These are phyloP conservation scores for Gallinago solitaria DNA, from an alignment of 2,797 vertebrate species.

Conservation along the genomic window DNA sequence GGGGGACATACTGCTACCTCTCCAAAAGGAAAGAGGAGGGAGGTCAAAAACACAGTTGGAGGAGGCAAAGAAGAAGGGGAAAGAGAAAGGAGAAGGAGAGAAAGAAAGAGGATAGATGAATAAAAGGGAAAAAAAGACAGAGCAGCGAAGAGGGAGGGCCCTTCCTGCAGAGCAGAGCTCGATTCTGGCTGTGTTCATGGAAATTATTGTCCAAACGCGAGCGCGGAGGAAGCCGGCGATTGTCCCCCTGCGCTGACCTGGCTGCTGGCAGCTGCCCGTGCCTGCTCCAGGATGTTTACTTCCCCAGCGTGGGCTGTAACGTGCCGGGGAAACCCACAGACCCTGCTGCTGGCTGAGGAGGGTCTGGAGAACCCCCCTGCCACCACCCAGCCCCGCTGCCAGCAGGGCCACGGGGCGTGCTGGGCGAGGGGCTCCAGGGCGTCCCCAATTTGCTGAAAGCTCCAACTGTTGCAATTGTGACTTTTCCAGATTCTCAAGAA, in stretches of 20 bases:
- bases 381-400: not conserved
- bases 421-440: fast-evolving
- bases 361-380: not conserved
- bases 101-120: not conserved
- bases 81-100: not conserved
- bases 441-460: not conserved
- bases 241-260: slow-evolving; percentile 42
- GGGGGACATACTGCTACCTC: fast-evolving
- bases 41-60: not conserved
- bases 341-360: not conserved
- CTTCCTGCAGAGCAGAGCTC: not conserved
- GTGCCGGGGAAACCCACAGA: slow-evolving; percentile 6
- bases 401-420: not conserved
- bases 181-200: slow-evolving; percentile 55
- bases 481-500: not conserved
- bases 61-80: not conserved
- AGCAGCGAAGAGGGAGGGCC: not conserved
- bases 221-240: slow-evolving; percentile 67
- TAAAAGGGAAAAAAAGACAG: not conserved
- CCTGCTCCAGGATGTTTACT: slow-evolving; percentile 67
- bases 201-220: slow-evolving; percentile 62
- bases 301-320: slow-evolving; percentile 1
- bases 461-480: not conserved
- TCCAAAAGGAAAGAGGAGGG: not conserved
- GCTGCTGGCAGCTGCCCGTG: slow-evolving; percentile 38